Conservation (phyloP, 2,113 vertebrate genomes). For the Crypturellus undulatus region DNA sequence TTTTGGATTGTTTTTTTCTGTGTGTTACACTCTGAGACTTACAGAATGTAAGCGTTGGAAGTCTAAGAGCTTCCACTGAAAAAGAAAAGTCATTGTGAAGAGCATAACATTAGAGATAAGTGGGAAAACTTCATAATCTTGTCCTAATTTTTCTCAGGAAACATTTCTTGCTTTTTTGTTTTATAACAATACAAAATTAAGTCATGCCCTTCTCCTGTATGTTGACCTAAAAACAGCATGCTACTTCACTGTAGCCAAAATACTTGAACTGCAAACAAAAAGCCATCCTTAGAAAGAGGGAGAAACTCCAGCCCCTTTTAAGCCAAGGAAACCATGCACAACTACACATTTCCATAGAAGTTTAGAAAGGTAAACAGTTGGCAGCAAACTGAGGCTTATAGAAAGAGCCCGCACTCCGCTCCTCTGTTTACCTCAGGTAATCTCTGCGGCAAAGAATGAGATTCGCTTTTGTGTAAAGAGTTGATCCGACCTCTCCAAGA, state of each 20-base stretch:
- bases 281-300: not conserved
- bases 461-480: conserved; percentile 99
- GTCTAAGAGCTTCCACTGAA: not conserved
- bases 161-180: not conserved
- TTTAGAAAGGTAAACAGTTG: not conserved
- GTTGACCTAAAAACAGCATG: not conserved
- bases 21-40: not conserved
- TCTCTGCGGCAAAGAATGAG: conserved; percentile 99
- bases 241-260: not conserved
- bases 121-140: not conserved
- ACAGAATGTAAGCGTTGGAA: not conserved
- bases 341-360: not conserved
- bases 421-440: conserved; percentile 94
- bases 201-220: not conserved
- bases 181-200: not conserved
- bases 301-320: not conserved
- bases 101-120: not conserved
- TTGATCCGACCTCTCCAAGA: conserved; percentile 98
- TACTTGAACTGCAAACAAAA: not conserved
- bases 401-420: not conserved
- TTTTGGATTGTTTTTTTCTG: conserved; percentile 32
- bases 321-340: not conserved
- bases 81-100: not conserved
- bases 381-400: not conserved
- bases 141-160: not conserved